Base-by-base conservation (phyloP, 2,888 invertebrate genomes). In the Cantharis nigra region DNA sequence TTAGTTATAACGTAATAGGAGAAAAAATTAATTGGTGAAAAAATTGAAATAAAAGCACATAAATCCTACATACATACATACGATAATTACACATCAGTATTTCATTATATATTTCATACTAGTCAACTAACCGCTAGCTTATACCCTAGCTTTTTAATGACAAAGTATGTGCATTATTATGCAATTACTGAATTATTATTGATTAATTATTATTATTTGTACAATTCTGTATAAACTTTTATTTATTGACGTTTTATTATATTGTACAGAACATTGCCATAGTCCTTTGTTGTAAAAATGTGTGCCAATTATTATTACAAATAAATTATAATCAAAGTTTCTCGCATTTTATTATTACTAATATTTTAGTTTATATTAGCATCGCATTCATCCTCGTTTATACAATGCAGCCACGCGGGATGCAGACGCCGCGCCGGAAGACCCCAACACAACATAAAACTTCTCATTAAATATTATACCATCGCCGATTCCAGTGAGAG, bases 221-320 rank as follows among this genome's bases (percentile, higher is more conserved):
- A 75, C 77, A 79, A 79, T 77, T 79, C 74, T 72, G 76, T 74
- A 76, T 71, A 70, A 71, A 71, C 33, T 78, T 78, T 78, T 67
- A 73, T 76, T 76, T 75, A 73, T 74, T 72, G 65, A 82, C 82
- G 81, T 85, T 83, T 84, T 83, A 85, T 84, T 83, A 84, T 84
- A 84, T 84, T 87, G 86, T 86, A 86, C 86, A 87, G 82, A 85
- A 87, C 84, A 86, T 86, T 85, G 86, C 86, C 86, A 86, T 85
- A 86, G 84, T 85, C 85, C 86, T 86, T 83, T 86, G 86, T 86
- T 86, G 85, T 86, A 87, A 87, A 87, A 87, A 88, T 88, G 87
- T 88, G 88, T 88, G 88, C 88, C 88, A 88, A 88, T 87, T 86
- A 87, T 88, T 87, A 87, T 87, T 87, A 87, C 85, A 87, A 87